Evolutionary conservation across 1,140 invertebrate species (phyloP), one percentile per base, ranked within the genome.

Genomic region (Euwallacea similis): DNA sequence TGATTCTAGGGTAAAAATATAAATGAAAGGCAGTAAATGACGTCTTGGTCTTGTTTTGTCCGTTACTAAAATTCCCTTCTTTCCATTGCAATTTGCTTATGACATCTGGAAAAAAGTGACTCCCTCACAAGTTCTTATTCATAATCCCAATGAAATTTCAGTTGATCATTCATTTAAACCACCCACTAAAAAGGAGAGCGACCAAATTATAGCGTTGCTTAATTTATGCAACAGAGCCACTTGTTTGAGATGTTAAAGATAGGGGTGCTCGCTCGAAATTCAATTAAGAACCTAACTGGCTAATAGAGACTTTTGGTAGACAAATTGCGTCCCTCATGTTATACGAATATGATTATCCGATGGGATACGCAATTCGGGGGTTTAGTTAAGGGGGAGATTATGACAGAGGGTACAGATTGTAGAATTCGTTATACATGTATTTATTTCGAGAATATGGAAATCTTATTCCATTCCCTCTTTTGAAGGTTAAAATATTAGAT

Each of bases 271-370:
- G 53, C 69, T 50, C 69, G 43, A 61, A 71, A 71, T 65, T 71
- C 61, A 71, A 71, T 71, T 71, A 65, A 16, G 61, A 66, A 47
- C 43, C 69, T 71, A 66, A 71, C 69, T 65, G 62, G 62, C 69
- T 71, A 71, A 71, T 71, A 71, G 69, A 71, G 69, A 65, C 69
- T 64, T 69, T 66, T 64, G 69, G 60, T 71, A 66, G 69, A 71
- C 69, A 71, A 71, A 71, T 71, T 71, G 69, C 69, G 62, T 71
- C 69, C 69, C 69, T 71, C 69, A 71, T 71, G 44, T 60, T 61
- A 50, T 50, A 50, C 46, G 46, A 50, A 50, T 50, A 50, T 50
- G 46, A 50, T 50, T 50, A 50, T 50, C 46, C 46, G 56, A 33
- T 59, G 56, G 8, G 9, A 59, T 21, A n/a, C 21, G 7, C 21